A percentile compares a stretch with the other conserved stretches of the same genome.
phyloP scores from a whole-genome alignment of 2,888 invertebrate genomes.

The Coelopa pilipes region DNA sequence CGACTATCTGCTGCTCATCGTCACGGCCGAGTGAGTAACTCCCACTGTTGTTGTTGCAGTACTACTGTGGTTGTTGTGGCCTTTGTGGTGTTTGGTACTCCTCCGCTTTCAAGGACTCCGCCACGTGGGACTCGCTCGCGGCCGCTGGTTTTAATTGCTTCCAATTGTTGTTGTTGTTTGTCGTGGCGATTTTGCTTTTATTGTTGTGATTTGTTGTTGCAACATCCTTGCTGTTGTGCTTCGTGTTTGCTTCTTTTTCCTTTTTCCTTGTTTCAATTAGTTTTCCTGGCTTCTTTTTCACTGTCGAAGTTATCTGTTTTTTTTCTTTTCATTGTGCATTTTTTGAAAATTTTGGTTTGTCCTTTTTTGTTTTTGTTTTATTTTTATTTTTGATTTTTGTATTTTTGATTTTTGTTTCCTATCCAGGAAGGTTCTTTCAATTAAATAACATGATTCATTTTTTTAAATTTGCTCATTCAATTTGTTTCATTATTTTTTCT shows the following conservation, averaged over 20 bases:
- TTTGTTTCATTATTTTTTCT: neutral
- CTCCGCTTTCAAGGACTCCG: neutral
- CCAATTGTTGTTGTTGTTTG: slow-evolving; percentile 22
- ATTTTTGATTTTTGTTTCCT: too few relatives aligned
- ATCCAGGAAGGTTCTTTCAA: too few relatives aligned
- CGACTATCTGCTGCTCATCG: slow-evolving; percentile 81
- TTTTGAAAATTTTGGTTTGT: too few relatives aligned
- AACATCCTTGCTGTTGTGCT: neutral
- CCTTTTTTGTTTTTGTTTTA: too few relatives aligned
- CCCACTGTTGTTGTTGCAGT: neutral
- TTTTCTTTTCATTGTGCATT: too few relatives aligned
- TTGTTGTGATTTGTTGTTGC: neutral
- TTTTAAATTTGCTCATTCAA: too few relatives aligned
- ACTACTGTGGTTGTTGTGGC: neutral
- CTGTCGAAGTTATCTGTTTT: too few relatives aligned
- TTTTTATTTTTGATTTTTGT: too few relatives aligned
- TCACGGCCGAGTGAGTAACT: slow-evolving; percentile 81
- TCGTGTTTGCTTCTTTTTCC: neutral
- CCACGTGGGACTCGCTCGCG: neutral
- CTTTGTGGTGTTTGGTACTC: neutral
- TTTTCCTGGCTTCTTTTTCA: neutral
- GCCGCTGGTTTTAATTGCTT: slow-evolving; percentile 35
- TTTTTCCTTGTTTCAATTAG: slow-evolving; percentile 9
- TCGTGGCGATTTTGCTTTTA: slow-evolving; percentile 17
- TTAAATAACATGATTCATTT: too few relatives aligned